Conservation (phyloP, 2,888 invertebrate genomes). For the Automeris io region DNA sequence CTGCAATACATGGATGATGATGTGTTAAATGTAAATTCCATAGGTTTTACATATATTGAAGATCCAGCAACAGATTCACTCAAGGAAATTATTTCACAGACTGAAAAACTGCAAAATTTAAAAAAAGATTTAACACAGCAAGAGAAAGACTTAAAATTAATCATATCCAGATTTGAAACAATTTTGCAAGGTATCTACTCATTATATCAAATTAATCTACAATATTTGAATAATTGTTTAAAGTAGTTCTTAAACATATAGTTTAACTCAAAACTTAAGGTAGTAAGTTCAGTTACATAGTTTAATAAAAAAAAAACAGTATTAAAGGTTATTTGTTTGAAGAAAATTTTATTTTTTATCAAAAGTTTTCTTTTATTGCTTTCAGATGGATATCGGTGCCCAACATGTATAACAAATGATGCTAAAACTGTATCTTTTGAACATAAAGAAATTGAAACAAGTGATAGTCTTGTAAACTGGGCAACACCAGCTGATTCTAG, state of each 20-base stretch:
- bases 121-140: conserved; percentile 79
- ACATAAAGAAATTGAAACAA: conserved; percentile 69
- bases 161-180: conserved; percentile 53
- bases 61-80: conserved; percentile 78
- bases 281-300: too few relatives aligned
- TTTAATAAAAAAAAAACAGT: too few relatives aligned
- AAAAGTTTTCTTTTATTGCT: conserved; percentile 15
- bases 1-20: conserved; percentile 74
- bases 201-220: too few relatives aligned
- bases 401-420: conserved; percentile 48
- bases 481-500: conserved; percentile 65
- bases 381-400: conserved; percentile 66
- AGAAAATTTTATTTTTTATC: conserved; percentile 1
- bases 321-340: conserved; percentile 1
- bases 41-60: conserved; percentile 80
- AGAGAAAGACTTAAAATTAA: conserved; percentile 77
- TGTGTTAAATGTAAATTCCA: conserved; percentile 75
- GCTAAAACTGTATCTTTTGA: conserved; percentile 46
- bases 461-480: conserved; percentile 65
- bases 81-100: conserved; percentile 80
- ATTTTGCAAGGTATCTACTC: conserved; percentile 41
- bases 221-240: too few relatives aligned
- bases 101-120: conserved; percentile 78
- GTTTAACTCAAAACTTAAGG: too few relatives aligned
- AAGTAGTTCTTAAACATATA: too few relatives aligned